A percentile compares a stretch with the other conserved stretches of the same genome.
Conservation (phyloP, 2,888 invertebrate species). For the Synanthedon myopaeformis region DNA sequence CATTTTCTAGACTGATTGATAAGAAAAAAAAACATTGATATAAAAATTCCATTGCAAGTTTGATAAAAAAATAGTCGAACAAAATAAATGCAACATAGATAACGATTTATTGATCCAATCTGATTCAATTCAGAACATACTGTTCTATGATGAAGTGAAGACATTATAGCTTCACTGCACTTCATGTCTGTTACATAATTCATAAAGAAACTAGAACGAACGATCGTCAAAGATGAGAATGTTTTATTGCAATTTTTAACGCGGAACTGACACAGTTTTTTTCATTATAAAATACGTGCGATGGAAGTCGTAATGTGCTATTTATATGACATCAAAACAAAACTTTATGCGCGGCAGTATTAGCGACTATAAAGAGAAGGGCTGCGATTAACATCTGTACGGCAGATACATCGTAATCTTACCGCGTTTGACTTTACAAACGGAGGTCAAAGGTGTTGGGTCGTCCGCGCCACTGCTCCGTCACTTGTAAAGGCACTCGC, state of each 20-base stretch:
- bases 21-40: too few species aligned
- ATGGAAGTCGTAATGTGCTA: conserved; percentile 40
- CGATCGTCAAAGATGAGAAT: conserved; percentile 7
- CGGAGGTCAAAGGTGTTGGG: conserved; percentile 26
- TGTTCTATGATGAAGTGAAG: too few species aligned
- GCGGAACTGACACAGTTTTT: conserved; percentile 49
- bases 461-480: conserved; percentile 12
- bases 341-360: conserved; percentile 26
- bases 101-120: too few species aligned
- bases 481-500: conserved; percentile 2
- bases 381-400: conserved; percentile 50
- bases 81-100: too few species aligned
- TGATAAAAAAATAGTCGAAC: too few species aligned
- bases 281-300: conserved; percentile 17
- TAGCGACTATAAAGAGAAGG: conserved; percentile 36
- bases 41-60: too few species aligned
- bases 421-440: conserved; percentile 17
- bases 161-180: background rate
- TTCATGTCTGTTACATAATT: conserved; percentile 5
- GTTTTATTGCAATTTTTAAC: conserved; percentile 13
- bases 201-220: conserved; percentile 14
- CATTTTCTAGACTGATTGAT: too few species aligned
- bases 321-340: conserved; percentile 53
- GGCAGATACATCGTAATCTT: conserved; percentile 36
- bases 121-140: too few species aligned